Evolutionary conservation across 2,888 invertebrate genomes (phyloP), one percentile per base, ranked within the genome.

Genomic region (Portevinia maculata): DNA sequence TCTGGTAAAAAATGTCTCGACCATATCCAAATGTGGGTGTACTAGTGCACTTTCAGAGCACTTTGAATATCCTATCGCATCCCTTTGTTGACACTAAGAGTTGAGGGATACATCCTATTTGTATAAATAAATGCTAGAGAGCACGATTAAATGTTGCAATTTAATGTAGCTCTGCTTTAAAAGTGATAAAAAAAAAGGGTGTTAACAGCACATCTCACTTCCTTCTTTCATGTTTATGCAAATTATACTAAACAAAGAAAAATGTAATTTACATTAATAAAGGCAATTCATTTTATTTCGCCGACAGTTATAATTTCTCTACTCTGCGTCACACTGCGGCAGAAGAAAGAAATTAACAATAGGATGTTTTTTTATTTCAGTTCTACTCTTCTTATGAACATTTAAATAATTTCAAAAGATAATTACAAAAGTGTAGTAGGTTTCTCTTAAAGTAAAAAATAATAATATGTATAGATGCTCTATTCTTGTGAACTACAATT

Each of bases 1-100:
- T 83, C 83, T 71, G 78, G 83, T 71, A 50, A 78, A 62, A 78
- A 71, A 71, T 71, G 52, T 41, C 62, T 78, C 78, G 62, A 73
- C 71, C 78, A 67, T 73, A 73, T 50, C 67, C 37, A 28, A 69
- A 46, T 69, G 28, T 64, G 64, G 32, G 67, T 64, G 41, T n/a
- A 17, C 21, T 59, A 30, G 30, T 52, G n/a, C 30, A 19, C 60
- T 32, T 32, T 24, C 48, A 13, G n/a, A 60, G 64, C 50, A 28
- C 37, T 15, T 69, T 46, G 48, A 74, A 67, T 67, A 52, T 21
- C 53, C 5, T 34, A n/a, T 44, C 55, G 32, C 17, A 39, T 48
- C 39, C 32, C 71, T n/a, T 17, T 11, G 9, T 39, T 24, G 13
- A 9, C 37, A 60, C 46, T 30, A 1, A 71, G 48, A 53, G 44